A percentile compares a stretch with the other conserved stretches of the same genome.
Conservation (phyloP, 2,797 vertebrate genomes). For the Schizopygopsis pylzovi region DNA sequence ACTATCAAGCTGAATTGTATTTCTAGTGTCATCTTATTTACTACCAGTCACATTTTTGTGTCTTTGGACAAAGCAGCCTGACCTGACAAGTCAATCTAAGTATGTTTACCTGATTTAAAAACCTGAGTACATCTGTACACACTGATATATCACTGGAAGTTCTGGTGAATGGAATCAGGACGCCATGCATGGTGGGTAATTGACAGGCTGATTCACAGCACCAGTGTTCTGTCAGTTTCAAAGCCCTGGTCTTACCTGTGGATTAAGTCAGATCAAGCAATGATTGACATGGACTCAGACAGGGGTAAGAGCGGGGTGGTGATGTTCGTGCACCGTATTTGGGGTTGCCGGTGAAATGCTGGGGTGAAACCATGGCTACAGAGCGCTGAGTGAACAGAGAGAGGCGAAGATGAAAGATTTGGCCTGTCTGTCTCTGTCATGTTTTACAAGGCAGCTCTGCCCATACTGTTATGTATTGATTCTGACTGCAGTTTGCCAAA, state of each 20-base stretch:
- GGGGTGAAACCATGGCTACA: slow-evolving; percentile 65
- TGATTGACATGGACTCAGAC: slow-evolving; percentile 71
- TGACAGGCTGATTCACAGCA: slow-evolving; percentile 53
- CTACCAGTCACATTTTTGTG: not conserved
- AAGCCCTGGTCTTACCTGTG: slow-evolving; percentile 78
- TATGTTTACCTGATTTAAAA: not conserved
- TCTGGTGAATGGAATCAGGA: slow-evolving; percentile 21
- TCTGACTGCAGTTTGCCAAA: slow-evolving; percentile 64
- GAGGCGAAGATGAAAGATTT: slow-evolving; percentile 61
- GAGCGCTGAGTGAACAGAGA: slow-evolving; percentile 44
- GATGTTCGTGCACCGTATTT: slow-evolving; percentile 60
- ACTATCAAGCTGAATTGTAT: not conserved
- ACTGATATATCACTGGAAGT: slow-evolving; percentile 22
- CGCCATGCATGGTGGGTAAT: slow-evolving; percentile 20
- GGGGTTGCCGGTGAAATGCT: slow-evolving; percentile 67
- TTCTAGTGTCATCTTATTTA: not conserved
- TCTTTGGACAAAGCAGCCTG: slow-evolving; percentile 17
- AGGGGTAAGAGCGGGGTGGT: slow-evolving; percentile 29
- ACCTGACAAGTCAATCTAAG: not conserved
- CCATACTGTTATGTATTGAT: slow-evolving; percentile 77
- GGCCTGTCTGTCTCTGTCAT: slow-evolving; percentile 80
- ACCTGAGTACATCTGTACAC: not conserved
- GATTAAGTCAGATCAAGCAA: slow-evolving; percentile 77
- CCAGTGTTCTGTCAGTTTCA: slow-evolving; percentile 68
- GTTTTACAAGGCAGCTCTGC: slow-evolving; percentile 79